Conservation (phyloP, 53 echinoderm and acorn worm species). For the Crossaster papposus region DNA sequence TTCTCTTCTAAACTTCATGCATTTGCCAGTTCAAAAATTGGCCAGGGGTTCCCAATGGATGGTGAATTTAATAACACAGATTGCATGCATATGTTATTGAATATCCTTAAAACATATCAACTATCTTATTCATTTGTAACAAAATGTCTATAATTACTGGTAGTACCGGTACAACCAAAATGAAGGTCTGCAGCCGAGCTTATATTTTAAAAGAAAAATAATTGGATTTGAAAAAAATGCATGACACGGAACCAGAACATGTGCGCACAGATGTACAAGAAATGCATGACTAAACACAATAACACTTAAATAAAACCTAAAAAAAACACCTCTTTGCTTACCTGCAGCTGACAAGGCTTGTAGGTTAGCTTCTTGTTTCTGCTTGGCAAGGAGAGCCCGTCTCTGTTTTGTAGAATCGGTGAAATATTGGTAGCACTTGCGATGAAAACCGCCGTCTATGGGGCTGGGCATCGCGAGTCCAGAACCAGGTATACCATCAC, state of each 20-base stretch:
- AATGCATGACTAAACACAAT: not conserved
- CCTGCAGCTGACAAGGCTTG: slow-evolving; percentile 12
- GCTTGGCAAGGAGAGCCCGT: slow-evolving; percentile 6
- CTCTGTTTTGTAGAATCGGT: slow-evolving; percentile 19
- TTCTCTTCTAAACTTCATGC: not conserved
- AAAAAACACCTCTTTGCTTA: not conserved
- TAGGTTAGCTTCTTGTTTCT: slow-evolving; percentile 15
- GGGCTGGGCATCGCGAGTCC: slow-evolving; percentile 4
- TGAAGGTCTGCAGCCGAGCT: too few species aligned
- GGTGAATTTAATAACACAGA: not conserved
- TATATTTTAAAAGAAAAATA: too few species aligned
- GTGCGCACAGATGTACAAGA: too few species aligned
- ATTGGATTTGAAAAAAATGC: too few species aligned
- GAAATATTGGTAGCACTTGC: slow-evolving; percentile 37
- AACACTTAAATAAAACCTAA: not conserved
- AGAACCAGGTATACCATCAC: not conserved
- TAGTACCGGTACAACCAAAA: too few species aligned
- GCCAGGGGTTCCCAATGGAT: not conserved
- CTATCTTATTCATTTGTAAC: too few species aligned
- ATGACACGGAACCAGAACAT: too few species aligned
- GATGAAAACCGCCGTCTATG: slow-evolving; percentile 37
- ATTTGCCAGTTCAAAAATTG: not conserved
- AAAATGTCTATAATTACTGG: too few species aligned
- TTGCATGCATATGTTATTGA: not conserved
- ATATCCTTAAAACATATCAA: not conserved